A percentile compares a stretch with the other conserved stretches of the same genome.
phyloP scores from a whole-genome alignment of 2,888 invertebrate species.

The Aspidiotus rigidus region DNA sequence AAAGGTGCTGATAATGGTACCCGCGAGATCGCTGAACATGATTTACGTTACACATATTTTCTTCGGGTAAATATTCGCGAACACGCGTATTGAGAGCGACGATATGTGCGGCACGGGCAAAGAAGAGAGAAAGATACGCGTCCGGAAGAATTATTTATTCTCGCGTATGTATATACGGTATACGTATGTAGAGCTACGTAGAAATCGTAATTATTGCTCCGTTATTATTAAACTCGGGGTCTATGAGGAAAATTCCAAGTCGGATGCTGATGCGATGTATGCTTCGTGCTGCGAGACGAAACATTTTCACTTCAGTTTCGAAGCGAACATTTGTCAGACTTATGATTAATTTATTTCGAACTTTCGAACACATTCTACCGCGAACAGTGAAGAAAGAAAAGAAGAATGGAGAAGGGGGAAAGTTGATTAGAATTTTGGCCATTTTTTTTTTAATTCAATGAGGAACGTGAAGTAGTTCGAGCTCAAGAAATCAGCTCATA shows the following conservation, averaged over 20 bases:
- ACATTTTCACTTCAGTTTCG: neutral
- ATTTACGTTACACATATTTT: slow-evolving; percentile 4
- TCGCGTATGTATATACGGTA: too few species aligned
- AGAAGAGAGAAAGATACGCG: neutral
- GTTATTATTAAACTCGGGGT: too few species aligned
- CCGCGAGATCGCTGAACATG: slow-evolving; percentile 22
- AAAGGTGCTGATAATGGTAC: slow-evolving; percentile 34
- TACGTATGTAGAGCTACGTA: too few species aligned
- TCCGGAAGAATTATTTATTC: neutral
- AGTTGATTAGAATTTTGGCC: slow-evolving; percentile 33
- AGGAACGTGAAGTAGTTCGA: too few species aligned
- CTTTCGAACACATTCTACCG: slow-evolving; percentile 25
- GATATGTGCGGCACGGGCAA: neutral
- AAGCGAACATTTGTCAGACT: slow-evolving; percentile 6
- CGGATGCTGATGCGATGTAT: too few species aligned
- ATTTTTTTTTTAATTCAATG: slow-evolving; percentile 19
- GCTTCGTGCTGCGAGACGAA: too few species aligned
- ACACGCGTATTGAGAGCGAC: slow-evolving; percentile 1
- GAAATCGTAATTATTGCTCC: too few species aligned
- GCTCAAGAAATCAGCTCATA: too few species aligned
- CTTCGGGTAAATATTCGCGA: neutral
- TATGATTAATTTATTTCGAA: slow-evolving; percentile 29
- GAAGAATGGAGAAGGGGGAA: slow-evolving; percentile 3
- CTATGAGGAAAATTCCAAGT: too few species aligned
- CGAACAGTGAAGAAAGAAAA: neutral